Conservation (phyloP, 2,113 vertebrate genomes). For the Ginglymostoma cirratum region DNA sequence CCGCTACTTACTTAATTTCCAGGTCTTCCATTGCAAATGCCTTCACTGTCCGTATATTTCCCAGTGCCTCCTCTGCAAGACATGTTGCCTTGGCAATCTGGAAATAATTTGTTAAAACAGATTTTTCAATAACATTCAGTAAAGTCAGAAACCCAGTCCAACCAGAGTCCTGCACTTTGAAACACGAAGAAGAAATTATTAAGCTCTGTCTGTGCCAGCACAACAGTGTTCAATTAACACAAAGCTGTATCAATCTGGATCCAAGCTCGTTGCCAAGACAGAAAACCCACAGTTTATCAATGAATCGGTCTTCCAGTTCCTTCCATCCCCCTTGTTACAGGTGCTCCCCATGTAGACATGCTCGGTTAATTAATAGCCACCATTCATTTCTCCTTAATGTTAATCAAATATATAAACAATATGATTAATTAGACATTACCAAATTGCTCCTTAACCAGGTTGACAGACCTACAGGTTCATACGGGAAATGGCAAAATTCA, state of each 20-base stretch:
- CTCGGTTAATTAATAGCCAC: too few relatives aligned
- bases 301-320: too few relatives aligned
- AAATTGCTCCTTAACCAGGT: background rate
- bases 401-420: too few relatives aligned
- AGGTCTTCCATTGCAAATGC: slow-evolving; percentile 87
- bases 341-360: too few relatives aligned
- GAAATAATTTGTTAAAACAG: background rate
- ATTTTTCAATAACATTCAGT: background rate
- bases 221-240: background rate
- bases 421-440: too few relatives aligned
- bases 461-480: background rate
- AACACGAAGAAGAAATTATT: background rate
- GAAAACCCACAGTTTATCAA: too few relatives aligned
- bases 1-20: slow-evolving; percentile 60
- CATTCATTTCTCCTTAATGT: too few relatives aligned
- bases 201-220: background rate
- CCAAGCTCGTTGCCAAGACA: too few relatives aligned
- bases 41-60: slow-evolving; percentile 81
- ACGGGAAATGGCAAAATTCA: background rate
- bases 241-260: background rate
- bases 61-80: slow-evolving; percentile 81
- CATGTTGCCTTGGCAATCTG: slow-evolving; percentile 82
- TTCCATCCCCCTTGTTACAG: too few relatives aligned
- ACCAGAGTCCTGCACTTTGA: background rate
- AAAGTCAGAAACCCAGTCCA: background rate